A percentile compares a stretch with the other conserved stretches of the same genome.
Evolutionary conservation across 2,888 invertebrate genomes (phyloP).

Genomic region (Ochlodes sylvanus): DNA sequence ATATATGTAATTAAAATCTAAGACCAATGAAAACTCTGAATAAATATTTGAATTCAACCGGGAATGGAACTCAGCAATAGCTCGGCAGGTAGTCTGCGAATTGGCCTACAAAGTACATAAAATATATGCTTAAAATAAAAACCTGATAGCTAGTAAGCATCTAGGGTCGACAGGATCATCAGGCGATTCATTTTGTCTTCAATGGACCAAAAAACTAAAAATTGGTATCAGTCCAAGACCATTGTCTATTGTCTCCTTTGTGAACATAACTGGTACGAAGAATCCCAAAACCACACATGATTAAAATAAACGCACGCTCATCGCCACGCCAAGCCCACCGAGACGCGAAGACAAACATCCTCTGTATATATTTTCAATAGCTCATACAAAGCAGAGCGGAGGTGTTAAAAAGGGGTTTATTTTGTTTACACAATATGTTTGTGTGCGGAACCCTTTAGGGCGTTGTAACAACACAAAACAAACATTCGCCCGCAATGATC

Average conservation of each 20-base stretch:
- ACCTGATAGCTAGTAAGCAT: no score
- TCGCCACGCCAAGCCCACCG: slow-evolving; percentile 1
- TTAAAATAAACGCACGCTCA: slow-evolving; percentile 13
- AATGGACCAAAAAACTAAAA: no score
- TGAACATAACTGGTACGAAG: background rate
- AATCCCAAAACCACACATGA: slow-evolving; percentile 2
- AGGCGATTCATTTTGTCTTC: no score
- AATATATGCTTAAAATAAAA: no score
- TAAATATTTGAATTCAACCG: no score
- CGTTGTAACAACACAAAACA: slow-evolving; percentile 13
- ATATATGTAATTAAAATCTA: no score
- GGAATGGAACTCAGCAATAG: no score
- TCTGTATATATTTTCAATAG: slow-evolving; percentile 13
- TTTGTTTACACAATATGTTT: slow-evolving; percentile 28
- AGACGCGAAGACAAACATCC: slow-evolving; percentile 23
- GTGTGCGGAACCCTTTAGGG: slow-evolving; percentile 34
- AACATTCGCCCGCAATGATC: slow-evolving; percentile 27
- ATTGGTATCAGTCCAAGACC: no score
- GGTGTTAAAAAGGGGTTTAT: slow-evolving; percentile 35
- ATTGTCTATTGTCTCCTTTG: background rate
- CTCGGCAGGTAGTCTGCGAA: no score
- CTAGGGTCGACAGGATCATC: no score
- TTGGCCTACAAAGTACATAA: no score
- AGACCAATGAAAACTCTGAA: no score
- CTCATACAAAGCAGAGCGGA: slow-evolving; percentile 30